Evolutionary conservation across 2,888 invertebrate species (phyloP).

Genomic region (Anthoptus insignis): DNA sequence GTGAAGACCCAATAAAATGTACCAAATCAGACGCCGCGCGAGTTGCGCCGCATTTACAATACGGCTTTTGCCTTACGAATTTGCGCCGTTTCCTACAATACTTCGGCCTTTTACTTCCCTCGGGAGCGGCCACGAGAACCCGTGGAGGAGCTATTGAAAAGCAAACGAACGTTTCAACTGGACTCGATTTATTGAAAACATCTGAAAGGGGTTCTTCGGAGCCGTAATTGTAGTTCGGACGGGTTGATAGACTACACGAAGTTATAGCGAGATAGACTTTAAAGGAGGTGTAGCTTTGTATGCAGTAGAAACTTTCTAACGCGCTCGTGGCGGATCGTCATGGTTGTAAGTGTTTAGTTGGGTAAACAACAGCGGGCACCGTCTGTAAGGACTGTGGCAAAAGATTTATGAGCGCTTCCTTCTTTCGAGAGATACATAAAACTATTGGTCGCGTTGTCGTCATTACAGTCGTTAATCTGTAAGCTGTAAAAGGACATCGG

Average conservation of each 20-base stretch:
- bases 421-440: no score
- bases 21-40: not conserved
- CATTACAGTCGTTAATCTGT: no score
- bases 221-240: conserved; percentile 11
- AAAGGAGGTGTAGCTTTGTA: no score
- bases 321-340: no score
- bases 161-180: conserved; percentile 34
- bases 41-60: conserved; percentile 4
- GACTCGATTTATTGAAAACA: conserved; percentile 38
- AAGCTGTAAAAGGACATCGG: no score
- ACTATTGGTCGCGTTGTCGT: no score
- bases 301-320: not conserved
- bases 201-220: conserved; percentile 19
- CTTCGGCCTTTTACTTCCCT: conserved; percentile 8
- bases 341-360: no score
- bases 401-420: no score
- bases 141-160: conserved; percentile 36
- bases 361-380: no score
- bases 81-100: conserved; percentile 5
- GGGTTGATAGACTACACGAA: not conserved
- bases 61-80: conserved; percentile 2
- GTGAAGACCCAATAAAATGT: conserved; percentile 4
- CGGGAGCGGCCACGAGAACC: not conserved
- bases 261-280: not conserved
- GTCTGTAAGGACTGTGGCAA: no score